phyloP scores from a whole-genome alignment of 2,888 invertebrate genomes.

The Hemithea aestivaria region DNA sequence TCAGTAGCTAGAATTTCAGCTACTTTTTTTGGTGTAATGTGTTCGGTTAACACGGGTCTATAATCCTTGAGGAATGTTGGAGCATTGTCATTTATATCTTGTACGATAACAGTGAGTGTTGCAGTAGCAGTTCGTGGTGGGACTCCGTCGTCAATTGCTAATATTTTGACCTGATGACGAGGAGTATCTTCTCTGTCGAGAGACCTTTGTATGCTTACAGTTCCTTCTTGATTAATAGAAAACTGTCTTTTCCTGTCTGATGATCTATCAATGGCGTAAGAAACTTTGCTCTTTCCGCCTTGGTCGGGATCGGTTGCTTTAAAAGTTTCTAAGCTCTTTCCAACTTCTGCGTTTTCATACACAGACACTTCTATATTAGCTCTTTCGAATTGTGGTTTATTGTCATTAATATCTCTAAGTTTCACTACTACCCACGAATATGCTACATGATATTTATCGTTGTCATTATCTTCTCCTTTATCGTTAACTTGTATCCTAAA shows the following conservation, averaged over 20 bases:
- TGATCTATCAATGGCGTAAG: slow-evolving; percentile 93
- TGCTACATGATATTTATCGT: slow-evolving; percentile 98
- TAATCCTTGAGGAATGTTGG: slow-evolving; percentile 96
- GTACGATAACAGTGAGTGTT: slow-evolving; percentile 94
- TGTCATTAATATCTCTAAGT: slow-evolving; percentile 97
- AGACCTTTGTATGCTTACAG: slow-evolving; percentile 94
- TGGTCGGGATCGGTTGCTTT: slow-evolving; percentile 98
- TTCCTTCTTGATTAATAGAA: slow-evolving; percentile 95
- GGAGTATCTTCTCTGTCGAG: slow-evolving; percentile 97
- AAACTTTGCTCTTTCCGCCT: slow-evolving; percentile 94
- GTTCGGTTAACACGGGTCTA: slow-evolving; percentile 94
- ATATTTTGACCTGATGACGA: slow-evolving; percentile 96
- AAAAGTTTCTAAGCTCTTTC: slow-evolving; percentile 94
- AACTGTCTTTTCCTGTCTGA: slow-evolving; percentile 97
- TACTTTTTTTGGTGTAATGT: slow-evolving; percentile 93
- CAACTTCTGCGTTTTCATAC: slow-evolving; percentile 94
- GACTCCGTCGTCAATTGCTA: slow-evolving; percentile 96
- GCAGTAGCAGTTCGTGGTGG: slow-evolving; percentile 97
- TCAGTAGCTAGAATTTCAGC: slow-evolving; percentile 96
- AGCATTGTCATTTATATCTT: slow-evolving; percentile 97
- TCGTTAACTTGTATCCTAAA: slow-evolving; percentile 97
- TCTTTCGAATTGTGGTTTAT: slow-evolving; percentile 95
- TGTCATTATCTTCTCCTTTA: slow-evolving; percentile 96
- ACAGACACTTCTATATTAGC: slow-evolving; percentile 96
- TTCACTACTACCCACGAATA: slow-evolving; percentile 97